A percentile compares a stretch with the other conserved stretches of the same genome.
Conservation (phyloP, 1,140 invertebrate species). For the Ostrea edulis region DNA sequence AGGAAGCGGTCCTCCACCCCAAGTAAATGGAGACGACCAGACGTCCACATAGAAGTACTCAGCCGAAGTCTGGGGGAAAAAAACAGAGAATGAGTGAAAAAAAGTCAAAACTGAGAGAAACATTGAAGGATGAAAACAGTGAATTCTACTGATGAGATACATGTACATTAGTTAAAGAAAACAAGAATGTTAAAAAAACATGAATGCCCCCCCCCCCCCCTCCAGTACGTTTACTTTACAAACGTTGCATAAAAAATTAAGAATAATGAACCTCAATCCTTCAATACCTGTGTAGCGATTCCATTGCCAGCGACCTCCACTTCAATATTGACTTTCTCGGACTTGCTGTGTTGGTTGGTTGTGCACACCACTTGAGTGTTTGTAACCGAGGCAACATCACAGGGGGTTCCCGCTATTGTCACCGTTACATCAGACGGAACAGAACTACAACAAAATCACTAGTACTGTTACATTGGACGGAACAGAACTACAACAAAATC, state of each 20-base stretch:
- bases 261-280: no score
- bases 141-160: no score
- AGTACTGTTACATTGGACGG: background rate
- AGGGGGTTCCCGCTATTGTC: constrained; percentile 61
- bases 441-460: constrained; percentile 47
- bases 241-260: no score
- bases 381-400: constrained; percentile 55
- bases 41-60: constrained; percentile 72
- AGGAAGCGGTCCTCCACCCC: constrained; percentile 71
- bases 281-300: constrained; percentile 59
- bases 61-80: constrained; percentile 58
- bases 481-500: no score
- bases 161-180: no score
- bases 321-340: constrained; percentile 55
- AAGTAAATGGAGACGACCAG: constrained; percentile 73
- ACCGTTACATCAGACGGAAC: constrained; percentile 53
- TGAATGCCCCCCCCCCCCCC: no score
- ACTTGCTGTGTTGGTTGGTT: constrained; percentile 55
- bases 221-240: no score
- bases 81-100: background rate
- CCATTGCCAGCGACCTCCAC: constrained; percentile 63
- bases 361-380: constrained; percentile 63
- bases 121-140: no score
- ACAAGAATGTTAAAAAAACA: no score
- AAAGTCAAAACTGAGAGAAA: background rate